Evolutionary conservation across 2,797 vertebrate species (phyloP).

Genomic region (Pangasius mekongensis): DNA sequence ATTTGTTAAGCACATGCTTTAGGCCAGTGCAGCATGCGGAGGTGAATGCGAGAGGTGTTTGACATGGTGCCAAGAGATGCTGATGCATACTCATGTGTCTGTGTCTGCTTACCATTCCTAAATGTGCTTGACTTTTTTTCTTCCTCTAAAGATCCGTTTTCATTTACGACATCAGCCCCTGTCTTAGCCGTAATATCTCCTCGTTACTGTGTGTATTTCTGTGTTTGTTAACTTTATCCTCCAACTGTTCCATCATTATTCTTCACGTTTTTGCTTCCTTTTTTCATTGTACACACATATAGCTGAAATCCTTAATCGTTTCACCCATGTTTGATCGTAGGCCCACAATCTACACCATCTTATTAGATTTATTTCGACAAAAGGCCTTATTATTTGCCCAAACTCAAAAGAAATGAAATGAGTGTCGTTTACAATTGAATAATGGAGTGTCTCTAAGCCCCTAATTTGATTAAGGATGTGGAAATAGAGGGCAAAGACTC

Average conservation of each 20-base stretch:
- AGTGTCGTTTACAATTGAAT: constrained; percentile 85
- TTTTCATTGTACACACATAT: background rate
- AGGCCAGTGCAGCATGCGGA: constrained; percentile 85
- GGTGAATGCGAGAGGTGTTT: constrained; percentile 82
- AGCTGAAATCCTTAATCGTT: constrained; percentile 33
- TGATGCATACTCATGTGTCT: constrained; percentile 65
- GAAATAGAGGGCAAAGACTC: constrained; percentile 87
- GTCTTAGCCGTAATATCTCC: background rate
- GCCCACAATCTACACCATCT: constrained; percentile 74
- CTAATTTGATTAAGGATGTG: constrained; percentile 95
- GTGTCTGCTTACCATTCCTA: constrained; percentile 36
- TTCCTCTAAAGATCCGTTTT: background rate
- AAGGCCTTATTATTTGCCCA: constrained; percentile 91
- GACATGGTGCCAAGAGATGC: constrained; percentile 81
- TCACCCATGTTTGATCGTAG: constrained; percentile 40
- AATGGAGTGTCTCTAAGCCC: constrained; percentile 88
- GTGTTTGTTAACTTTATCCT: background rate
- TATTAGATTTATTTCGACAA: constrained; percentile 84
- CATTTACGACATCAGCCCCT: background rate
- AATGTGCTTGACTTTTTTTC: background rate
- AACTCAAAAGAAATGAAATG: constrained; percentile 83
- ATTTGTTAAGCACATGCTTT: constrained; percentile 95
- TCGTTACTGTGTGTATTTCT: constrained; percentile 59
- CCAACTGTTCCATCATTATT: background rate
- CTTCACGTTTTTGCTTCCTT: background rate